A percentile compares a stretch with the other conserved stretches of the same genome.
phyloP scores from a whole-genome alignment of 2,888 invertebrate genomes.

The Epinotia demarniana region DNA sequence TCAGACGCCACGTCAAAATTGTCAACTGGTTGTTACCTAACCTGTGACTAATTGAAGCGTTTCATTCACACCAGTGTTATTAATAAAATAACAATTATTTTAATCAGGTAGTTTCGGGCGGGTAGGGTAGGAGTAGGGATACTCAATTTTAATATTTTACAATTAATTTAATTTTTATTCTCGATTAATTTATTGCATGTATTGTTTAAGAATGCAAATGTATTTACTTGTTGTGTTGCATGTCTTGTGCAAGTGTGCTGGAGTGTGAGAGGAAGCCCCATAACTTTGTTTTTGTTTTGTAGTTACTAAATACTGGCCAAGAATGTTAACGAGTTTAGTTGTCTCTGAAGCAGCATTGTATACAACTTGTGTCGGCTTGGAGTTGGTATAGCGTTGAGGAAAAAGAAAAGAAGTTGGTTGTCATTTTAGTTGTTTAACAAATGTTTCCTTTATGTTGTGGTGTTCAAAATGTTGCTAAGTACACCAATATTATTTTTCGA shows the following conservation, averaged over 20 bases:
- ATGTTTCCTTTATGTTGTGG: conserved; percentile 22
- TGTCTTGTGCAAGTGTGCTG: conserved; percentile 53
- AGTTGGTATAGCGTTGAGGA: conserved; percentile 31
- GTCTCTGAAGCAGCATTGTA: conserved; percentile 13
- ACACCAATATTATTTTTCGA: conserved; percentile 26
- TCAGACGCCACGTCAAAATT: background rate
- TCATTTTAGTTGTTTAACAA: conserved; percentile 2
- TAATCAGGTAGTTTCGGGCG: background rate
- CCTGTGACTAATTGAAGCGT: conserved; percentile 4
- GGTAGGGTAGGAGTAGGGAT: conserved; percentile 26
- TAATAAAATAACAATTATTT: conserved; percentile 4
- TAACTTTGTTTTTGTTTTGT: conserved; percentile 39
- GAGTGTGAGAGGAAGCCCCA: conserved; percentile 54
- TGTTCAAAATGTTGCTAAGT: conserved; percentile 16
- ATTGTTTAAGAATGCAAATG: conserved; percentile 60
- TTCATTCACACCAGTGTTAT: background rate
- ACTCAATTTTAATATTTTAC: conserved; percentile 23
- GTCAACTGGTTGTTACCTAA: conserved; percentile 6
- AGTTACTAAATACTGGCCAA: conserved; percentile 26
- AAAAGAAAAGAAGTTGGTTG: conserved; percentile 28
- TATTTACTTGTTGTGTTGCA: conserved; percentile 57
- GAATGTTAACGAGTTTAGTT: conserved; percentile 31
- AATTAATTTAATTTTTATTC: conserved; percentile 62
- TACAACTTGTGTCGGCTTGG: conserved; percentile 30
- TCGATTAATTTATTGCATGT: conserved; percentile 77